Conservation (phyloP, 2,797 vertebrate genomes). For the Phrynocephalus vlangalii region DNA sequence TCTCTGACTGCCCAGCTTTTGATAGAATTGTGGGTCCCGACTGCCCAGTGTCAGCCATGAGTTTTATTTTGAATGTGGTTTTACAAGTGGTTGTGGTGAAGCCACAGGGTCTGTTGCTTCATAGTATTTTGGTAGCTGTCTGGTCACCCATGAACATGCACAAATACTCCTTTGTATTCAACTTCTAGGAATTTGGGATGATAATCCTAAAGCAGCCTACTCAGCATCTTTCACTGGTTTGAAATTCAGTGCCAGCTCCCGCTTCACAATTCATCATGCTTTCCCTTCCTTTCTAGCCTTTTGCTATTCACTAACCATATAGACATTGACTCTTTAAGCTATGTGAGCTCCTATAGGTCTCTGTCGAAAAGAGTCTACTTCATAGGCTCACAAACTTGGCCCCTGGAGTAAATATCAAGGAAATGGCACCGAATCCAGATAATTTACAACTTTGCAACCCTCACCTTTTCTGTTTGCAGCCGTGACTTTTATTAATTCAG, state of each 20-base stretch:
- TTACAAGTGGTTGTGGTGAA: slow-evolving; percentile 20
- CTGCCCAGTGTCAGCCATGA: background rate
- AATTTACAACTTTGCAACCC: background rate
- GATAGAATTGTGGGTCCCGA: background rate
- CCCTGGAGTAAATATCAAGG: background rate
- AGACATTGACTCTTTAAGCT: background rate
- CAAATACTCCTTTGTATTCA: background rate
- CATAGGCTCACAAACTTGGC: too few species aligned
- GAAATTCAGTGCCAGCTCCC: background rate
- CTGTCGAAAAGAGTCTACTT: background rate
- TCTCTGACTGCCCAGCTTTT: background rate
- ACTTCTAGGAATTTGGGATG: slow-evolving; percentile 19
- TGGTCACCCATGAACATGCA: background rate
- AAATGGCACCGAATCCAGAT: background rate
- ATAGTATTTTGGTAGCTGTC: slow-evolving; percentile 4
- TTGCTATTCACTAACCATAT: background rate
- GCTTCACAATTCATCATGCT: too few species aligned
- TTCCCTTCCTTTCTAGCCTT: background rate
- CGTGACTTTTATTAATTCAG: background rate
- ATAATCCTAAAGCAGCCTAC: background rate
- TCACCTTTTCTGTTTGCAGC: background rate
- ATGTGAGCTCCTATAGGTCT: background rate
- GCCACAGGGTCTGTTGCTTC: background rate
- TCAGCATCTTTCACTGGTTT: background rate
- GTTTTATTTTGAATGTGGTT: background rate